Base-by-base conservation (phyloP, 2,888 invertebrate genomes). In the Agriopis aurantiaria region DNA sequence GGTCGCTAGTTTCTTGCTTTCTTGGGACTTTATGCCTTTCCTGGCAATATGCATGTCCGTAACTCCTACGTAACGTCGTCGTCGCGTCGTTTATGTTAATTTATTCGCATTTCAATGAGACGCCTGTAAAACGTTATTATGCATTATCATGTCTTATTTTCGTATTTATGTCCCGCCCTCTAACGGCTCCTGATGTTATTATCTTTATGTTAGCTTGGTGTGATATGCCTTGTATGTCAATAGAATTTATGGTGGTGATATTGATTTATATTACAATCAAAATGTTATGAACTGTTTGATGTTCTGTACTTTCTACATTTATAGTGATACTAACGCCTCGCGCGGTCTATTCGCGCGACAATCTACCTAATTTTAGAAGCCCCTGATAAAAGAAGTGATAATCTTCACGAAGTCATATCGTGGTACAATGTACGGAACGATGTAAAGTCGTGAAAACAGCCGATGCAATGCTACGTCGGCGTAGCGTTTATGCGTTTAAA, bases 101-200 rank as follows among this genome's bases (percentile, higher is more conserved):
- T 89, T 91, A 92, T 91, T 91, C 86, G 88, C 89, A 91, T 91
- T 87, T 90, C 84, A 91, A 91, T 90, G 87, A 88, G 86, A 83
- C 83, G 85, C 83, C 84, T 85, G 82, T 88, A 85, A 88, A 88
- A 87, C 85, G 78, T 79, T 82, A 87, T 88, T 87, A 87, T 88
- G 84, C 83, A 88, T 87, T 88, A 86, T 87, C 83, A 84, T 86
- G 86, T 85, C 83, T 85, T 85, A 85, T 86, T 88, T 86, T 85
- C 84, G 76, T 85, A 80, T 80, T 82, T 81, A 80, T 80, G 76
- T 80, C 77, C 73, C 78, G 69, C 74, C 69, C 77, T 77, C 78
- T 80, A 80, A 80, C 79, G 73, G 77, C 61, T 71, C 70, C 78
- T 76, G 74, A 78, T 75, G 75, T 80, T 83, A 82, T 81, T 81